Evolutionary conservation across 2,888 invertebrate genomes (phyloP).

Genomic region (Tipula unca): DNA sequence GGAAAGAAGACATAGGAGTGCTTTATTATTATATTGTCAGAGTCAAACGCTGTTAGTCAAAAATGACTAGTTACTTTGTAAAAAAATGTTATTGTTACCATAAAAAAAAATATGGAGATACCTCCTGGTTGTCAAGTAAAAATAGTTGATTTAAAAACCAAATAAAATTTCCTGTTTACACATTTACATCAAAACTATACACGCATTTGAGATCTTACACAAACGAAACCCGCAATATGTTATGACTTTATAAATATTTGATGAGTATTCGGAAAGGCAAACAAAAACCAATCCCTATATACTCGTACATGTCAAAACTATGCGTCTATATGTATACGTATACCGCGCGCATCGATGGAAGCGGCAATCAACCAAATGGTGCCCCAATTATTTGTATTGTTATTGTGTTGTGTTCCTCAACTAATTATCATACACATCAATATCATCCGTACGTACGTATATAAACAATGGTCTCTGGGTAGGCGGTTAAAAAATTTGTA

Average conservation of each 20-base stretch:
- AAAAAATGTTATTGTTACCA: too few species aligned
- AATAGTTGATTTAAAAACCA: not conserved
- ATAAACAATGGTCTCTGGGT: not conserved
- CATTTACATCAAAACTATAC: not conserved
- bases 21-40: too few species aligned
- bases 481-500: not conserved
- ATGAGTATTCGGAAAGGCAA: not conserved
- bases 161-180: not conserved
- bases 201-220: not conserved
- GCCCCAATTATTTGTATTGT: not conserved
- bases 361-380: not conserved
- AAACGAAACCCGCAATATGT: not conserved
- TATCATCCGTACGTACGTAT: not conserved
- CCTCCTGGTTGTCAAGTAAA: not conserved
- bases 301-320: not conserved
- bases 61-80: too few species aligned
- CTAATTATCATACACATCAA: not conserved
- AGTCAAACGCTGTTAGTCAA: too few species aligned
- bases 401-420: not conserved
- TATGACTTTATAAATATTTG: not conserved
- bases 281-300: not conserved
- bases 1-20: too few species aligned
- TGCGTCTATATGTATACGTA: too few species aligned
- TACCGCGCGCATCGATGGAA: not conserved
- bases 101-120: not conserved